These are phyloP conservation scores for Ylistrum balloti DNA, from an alignment of 1,140 invertebrate species.

Conservation along the genomic window DNA sequence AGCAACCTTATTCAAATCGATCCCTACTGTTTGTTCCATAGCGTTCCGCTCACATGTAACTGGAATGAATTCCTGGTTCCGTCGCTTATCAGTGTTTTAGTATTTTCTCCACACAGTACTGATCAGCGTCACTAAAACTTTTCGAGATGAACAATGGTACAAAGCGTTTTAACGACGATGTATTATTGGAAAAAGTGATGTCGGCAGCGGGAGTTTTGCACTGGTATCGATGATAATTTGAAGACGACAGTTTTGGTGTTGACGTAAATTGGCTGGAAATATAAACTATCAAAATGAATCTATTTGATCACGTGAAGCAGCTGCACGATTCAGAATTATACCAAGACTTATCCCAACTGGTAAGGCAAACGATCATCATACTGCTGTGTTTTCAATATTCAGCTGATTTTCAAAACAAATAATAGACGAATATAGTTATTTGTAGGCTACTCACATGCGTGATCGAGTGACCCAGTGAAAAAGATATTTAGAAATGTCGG, in stretches of 20 bases:
- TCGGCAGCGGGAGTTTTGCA: conserved; percentile 1
- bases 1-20: no score
- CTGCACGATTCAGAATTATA: conserved; percentile 81
- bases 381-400: no score
- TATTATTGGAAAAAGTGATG: background rate
- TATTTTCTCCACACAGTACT: background rate
- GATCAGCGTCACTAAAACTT: background rate
- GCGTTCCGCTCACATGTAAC: no score
- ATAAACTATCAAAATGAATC: conserved; percentile 70
- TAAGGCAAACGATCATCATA: conserved; percentile 59
- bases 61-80: no score
- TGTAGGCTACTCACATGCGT: no score
- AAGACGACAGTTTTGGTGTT: background rate
- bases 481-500: no score
- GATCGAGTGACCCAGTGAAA: no score
- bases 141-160: background rate
- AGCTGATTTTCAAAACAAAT: no score
- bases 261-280: background rate
- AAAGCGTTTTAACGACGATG: background rate
- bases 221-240: background rate
- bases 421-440: no score
- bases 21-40: background rate
- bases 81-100: background rate
- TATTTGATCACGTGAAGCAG: conserved; percentile 81
- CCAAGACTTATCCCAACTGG: conserved; percentile 81